Evolutionary conservation across 2,113 vertebrate genomes (phyloP), one percentile per base, ranked within the genome.

Genomic region (Ammodytes marinus): DNA sequence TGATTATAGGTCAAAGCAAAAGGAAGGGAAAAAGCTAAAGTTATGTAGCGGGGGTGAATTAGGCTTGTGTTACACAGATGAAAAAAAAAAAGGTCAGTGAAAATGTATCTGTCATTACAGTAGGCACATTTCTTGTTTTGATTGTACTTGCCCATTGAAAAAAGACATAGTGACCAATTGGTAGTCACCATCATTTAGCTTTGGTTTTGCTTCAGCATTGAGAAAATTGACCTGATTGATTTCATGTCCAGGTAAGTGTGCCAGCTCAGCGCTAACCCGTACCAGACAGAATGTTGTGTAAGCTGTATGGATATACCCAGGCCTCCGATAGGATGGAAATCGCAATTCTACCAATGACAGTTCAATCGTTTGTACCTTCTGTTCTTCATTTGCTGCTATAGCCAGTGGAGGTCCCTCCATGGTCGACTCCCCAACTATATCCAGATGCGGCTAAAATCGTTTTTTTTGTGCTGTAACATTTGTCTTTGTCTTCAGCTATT

Each of bases 301-400:
- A 94, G 93, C 93, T 93, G 92, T 87, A 95, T 75, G 87, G 92
- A 88, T 77, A 88, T 77, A 74, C 49, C 40, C 57, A 68, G 55
- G 37, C 43, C 60, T 35, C 80, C 50, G 83, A 94, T 92, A 91
- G 91, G 92, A 93, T 94, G 92, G 73, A 94, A 96, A 94, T 88
- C 43, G 87, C 93, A 92, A 93, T 95, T 95, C 93, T 89, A 92
- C 94, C 83, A 93, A 96, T 97, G 96, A 97, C 96, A 96, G 97
- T 96, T 96, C 96, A 96, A 96, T 96, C 92, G 94, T 94, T 82
- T 70, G 85, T 91, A 85, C 90, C 92, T 94, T 96, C 97, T 97
- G 96, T 95, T 97, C 94, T 90, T 96, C 92, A 96, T 98, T 97
- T 96, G 93, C 94, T 95, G 95, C 95, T 93, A 27, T 90, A 96